Evolutionary conservation across 2,888 invertebrate species (phyloP).

Genomic region (Pogonocherus hispidulus): DNA sequence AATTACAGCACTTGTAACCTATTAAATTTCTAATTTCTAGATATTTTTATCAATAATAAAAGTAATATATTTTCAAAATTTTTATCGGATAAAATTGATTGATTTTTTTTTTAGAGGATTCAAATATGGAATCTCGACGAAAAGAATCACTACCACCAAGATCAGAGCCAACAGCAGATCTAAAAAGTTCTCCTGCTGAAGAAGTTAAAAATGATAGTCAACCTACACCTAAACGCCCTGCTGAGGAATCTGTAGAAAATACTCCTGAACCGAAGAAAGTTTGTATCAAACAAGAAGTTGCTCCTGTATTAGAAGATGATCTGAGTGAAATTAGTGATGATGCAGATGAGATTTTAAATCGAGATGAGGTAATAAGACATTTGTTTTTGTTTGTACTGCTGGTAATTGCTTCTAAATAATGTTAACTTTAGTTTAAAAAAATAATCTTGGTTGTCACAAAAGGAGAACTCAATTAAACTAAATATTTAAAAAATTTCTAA

Average conservation of each 20-base stretch:
- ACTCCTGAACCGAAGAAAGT: conserved; percentile 69
- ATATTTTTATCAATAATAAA: no score
- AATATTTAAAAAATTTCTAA: no score
- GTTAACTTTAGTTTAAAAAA: no score
- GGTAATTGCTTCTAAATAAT: no score
- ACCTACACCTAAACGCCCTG: conserved; percentile 57
- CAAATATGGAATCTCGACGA: conserved; percentile 48
- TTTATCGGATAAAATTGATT: no score
- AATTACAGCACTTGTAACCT: no score
- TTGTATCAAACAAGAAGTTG: conserved; percentile 50
- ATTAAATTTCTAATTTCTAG: no score
- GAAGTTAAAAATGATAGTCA: conserved; percentile 51
- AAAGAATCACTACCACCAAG: conserved; percentile 46
- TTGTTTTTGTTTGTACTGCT: background rate
- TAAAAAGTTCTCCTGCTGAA: conserved; percentile 63
- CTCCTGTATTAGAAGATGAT: conserved; percentile 74
- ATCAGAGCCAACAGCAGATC: conserved; percentile 57
- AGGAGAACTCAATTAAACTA: no score
- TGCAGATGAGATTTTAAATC: conserved; percentile 88
- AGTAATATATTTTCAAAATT: no score
- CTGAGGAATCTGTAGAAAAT: conserved; percentile 66
- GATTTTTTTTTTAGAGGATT: conserved; percentile 46
- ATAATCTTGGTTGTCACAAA: no score
- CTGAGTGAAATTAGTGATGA: conserved; percentile 92
- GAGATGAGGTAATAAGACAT: conserved; percentile 82